phyloP scores from a whole-genome alignment of 2,113 vertebrate genomes.

The Paramisgurnus dabryanus region DNA sequence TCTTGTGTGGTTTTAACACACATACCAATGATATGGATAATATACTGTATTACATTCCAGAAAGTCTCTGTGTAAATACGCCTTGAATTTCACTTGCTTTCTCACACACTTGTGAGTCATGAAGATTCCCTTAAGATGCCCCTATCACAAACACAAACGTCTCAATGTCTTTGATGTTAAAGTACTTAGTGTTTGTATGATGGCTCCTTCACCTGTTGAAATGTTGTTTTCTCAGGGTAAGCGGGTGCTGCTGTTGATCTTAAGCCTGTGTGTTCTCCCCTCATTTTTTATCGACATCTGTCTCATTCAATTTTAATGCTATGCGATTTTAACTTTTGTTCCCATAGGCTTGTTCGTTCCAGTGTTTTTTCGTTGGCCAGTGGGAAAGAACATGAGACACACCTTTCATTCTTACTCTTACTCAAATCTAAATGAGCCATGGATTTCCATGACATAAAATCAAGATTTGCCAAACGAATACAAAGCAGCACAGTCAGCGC shows the following conservation, averaged over 20 bases:
- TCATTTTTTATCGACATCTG: neutral
- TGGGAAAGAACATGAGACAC: neutral
- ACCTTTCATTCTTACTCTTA: neutral
- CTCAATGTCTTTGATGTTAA: conserved; percentile 7
- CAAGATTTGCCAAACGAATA: conserved; percentile 5
- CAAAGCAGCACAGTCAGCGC: neutral
- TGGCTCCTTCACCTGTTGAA: conserved; percentile 24
- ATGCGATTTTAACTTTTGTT: neutral
- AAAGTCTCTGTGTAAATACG: neutral
- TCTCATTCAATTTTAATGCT: conserved; percentile 1
- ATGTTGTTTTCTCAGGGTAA: conserved; percentile 28
- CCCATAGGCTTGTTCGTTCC: neutral
- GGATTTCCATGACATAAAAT: neutral
- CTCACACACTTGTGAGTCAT: neutral
- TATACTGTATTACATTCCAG: neutral
- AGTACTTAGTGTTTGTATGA: conserved; percentile 10
- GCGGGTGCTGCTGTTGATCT: conserved; percentile 4
- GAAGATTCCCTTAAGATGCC: conserved; percentile 1
- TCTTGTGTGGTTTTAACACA: too few relatives aligned
- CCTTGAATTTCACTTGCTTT: neutral
- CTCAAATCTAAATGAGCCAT: neutral
- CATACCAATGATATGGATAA: too few relatives aligned
- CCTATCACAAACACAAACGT: conserved; percentile 10
- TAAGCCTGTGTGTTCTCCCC: neutral
- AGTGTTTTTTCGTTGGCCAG: neutral